These are phyloP conservation scores for Bruchidius siliquastri DNA, from an alignment of 2,888 invertebrate genomes.

Conservation along the genomic window DNA sequence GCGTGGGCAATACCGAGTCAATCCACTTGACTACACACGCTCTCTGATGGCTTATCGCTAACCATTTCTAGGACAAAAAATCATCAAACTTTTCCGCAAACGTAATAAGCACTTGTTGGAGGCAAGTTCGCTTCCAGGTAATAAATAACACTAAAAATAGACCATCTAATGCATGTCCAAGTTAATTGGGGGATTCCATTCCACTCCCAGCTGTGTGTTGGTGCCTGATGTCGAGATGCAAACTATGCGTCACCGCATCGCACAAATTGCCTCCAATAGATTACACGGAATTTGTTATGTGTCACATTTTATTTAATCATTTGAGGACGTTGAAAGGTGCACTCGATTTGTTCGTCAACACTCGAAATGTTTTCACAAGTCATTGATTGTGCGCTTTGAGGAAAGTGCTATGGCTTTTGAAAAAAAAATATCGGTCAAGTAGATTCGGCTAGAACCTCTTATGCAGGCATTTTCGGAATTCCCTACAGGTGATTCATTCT, in stretches of 20 bases:
- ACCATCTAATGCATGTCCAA: slow-evolving; percentile 3
- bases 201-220: background rate
- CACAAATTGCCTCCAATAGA: slow-evolving; percentile 16
- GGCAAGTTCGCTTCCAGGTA: background rate
- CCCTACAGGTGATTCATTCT: no score
- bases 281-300: slow-evolving; percentile 18
- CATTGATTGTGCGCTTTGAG: background rate
- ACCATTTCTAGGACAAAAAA: background rate
- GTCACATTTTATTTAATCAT: slow-evolving; percentile 14
- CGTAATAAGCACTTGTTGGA: background rate
- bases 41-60: background rate
- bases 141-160: background rate
- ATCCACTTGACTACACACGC: no score
- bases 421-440: no score
- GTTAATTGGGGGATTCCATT: background rate
- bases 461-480: no score
- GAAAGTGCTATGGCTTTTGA: no score
- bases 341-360: background rate
- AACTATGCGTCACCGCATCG: slow-evolving; percentile 12
- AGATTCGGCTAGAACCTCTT: no score
- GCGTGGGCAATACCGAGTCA: no score
- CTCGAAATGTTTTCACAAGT: background rate
- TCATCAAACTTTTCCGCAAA: background rate
- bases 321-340: background rate
- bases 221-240: background rate